A percentile compares a stretch with the other conserved stretches of the same genome.
Conservation (phyloP, 2,797 vertebrate genomes). For the Rhinichthys osculus region DNA sequence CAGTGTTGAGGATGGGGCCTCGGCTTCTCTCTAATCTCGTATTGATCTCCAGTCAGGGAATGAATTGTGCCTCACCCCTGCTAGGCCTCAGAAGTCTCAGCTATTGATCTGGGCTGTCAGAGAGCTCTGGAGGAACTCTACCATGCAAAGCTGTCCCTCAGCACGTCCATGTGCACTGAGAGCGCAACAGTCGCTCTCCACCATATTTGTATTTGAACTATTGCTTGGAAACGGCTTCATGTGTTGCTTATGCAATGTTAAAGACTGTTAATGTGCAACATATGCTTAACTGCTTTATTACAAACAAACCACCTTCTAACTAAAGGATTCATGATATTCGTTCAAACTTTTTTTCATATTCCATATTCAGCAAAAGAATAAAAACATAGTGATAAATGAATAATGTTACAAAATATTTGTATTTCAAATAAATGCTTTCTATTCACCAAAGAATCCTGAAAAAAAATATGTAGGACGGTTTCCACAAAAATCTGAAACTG, state of each 20-base stretch:
- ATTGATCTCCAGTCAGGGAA: constrained; percentile 64
- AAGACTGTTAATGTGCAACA: background rate
- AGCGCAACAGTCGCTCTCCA: background rate
- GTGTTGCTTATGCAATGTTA: background rate
- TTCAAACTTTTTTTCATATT: background rate
- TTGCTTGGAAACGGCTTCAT: background rate
- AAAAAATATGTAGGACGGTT: too few relatives aligned
- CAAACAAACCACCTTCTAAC: background rate
- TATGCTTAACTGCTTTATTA: background rate
- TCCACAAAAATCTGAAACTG: too few relatives aligned
- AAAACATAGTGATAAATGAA: too few relatives aligned
- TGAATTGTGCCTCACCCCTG: constrained; percentile 57
- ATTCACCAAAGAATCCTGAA: too few relatives aligned
- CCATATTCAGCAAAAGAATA: too few relatives aligned
- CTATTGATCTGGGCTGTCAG: constrained; percentile 64
- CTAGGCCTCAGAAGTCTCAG: constrained; percentile 56
- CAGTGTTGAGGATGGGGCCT: constrained; percentile 49
- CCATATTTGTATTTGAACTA: background rate
- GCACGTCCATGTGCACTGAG: constrained; percentile 4
- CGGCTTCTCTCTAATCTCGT: constrained; percentile 60
- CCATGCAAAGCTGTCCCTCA: constrained; percentile 42
- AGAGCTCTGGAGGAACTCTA: constrained; percentile 50
- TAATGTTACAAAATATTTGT: too few relatives aligned
- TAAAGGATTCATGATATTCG: background rate
- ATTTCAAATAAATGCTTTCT: too few relatives aligned